Evolutionary conservation across 2,797 vertebrate genomes (phyloP).

Genomic region (Sebastes goodei): DNA sequence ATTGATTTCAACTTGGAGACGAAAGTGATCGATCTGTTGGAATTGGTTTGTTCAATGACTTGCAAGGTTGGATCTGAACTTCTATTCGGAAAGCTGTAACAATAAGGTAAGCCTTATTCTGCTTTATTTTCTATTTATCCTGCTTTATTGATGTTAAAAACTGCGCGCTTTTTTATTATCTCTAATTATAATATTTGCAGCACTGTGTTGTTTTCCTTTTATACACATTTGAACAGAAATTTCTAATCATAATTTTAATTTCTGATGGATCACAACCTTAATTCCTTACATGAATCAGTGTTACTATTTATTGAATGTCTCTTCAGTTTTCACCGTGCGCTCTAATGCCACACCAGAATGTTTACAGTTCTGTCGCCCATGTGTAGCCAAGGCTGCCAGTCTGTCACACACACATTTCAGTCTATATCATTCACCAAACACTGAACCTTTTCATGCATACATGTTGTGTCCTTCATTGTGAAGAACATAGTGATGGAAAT

Average conservation of each 20-base stretch:
- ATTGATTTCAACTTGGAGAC: constrained; percentile 58
- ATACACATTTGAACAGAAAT: not conserved
- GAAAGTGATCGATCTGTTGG: constrained; percentile 64
- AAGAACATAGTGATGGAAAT: not conserved
- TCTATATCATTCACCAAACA: constrained; percentile 34
- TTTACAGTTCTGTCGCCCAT: constrained; percentile 72
- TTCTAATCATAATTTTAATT: not conserved
- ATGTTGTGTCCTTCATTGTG: not conserved
- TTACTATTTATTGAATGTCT: constrained; percentile 15
- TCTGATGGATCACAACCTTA: not conserved
- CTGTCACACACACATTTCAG: constrained; percentile 50
- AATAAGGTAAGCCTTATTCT: constrained; percentile 62
- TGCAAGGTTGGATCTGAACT: constrained; percentile 63
- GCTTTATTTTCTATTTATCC: not conserved
- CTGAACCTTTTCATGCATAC: not conserved
- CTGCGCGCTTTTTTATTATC: not conserved
- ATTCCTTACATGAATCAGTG: not conserved
- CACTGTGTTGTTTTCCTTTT: not conserved
- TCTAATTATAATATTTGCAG: not conserved
- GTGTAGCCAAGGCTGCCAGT: constrained; percentile 69
- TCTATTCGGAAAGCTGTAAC: constrained; percentile 50
- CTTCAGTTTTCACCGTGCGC: constrained; percentile 40
- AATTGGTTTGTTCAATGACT: constrained; percentile 72
- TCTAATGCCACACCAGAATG: constrained; percentile 67
- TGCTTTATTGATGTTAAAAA: not conserved